phyloP scores from a whole-genome alignment of 2,797 vertebrate genomes.

The Psittacula derbiana region DNA sequence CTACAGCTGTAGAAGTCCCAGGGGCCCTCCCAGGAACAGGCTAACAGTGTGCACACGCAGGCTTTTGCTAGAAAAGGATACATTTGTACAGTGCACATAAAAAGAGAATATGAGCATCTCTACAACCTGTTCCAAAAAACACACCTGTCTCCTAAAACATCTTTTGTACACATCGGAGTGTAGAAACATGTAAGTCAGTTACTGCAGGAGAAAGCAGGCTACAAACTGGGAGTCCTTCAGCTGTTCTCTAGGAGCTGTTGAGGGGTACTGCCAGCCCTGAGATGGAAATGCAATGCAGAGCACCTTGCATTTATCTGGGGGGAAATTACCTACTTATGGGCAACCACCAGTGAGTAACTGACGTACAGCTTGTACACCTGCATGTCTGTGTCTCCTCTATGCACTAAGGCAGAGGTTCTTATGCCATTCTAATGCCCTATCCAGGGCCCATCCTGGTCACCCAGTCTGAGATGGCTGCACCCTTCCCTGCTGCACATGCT shows the following conservation, averaged over 20 bases:
- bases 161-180: background rate
- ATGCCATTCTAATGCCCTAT: background rate
- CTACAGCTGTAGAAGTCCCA: background rate
- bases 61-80: background rate
- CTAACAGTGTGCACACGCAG: background rate
- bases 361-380: background rate
- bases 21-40: slow-evolving; percentile 4
- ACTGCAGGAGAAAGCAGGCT: background rate
- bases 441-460: background rate
- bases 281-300: background rate
- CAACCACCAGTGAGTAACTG: accelerated
- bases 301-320: background rate
- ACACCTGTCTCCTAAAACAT: background rate
- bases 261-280: background rate
- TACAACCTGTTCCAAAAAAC: background rate
- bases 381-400: accelerated
- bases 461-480: accelerated
- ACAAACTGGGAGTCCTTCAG: background rate
- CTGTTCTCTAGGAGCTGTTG: background rate
- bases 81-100: background rate
- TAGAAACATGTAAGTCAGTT: background rate
- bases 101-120: background rate
- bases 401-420: background rate
- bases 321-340: background rate
- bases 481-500: background rate